Percentiles rank a stretch among this genome's conserved stretches.
Conservation (phyloP, 2,888 invertebrate genomes). For the Anaspis maculata region DNA sequence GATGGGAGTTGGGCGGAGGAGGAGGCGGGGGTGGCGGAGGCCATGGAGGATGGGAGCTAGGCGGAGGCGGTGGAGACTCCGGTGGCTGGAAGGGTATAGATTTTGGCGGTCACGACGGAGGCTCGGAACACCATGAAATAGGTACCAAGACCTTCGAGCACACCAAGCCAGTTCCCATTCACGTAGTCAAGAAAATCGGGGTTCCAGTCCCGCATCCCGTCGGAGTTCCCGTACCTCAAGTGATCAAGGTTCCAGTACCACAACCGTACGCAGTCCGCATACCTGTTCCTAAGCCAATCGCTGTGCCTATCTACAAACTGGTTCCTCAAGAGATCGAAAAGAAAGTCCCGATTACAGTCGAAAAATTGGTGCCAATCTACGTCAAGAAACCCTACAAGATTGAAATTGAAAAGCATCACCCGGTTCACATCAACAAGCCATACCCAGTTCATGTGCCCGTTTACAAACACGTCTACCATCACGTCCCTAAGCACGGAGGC, state of each 20-base stretch:
- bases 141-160: slow-evolving; percentile 56
- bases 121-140: slow-evolving; percentile 40
- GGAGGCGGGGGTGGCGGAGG: slow-evolving; percentile 26
- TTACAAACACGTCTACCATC: slow-evolving; percentile 66
- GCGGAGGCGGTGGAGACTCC: slow-evolving; percentile 24
- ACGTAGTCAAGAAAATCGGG: slow-evolving; percentile 63
- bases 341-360: slow-evolving; percentile 65
- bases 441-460: slow-evolving; percentile 68
- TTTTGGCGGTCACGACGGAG: slow-evolving; percentile 41
- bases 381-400: slow-evolving; percentile 69
- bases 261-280: slow-evolving; percentile 69
- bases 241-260: slow-evolving; percentile 61
- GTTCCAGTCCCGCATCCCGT: slow-evolving; percentile 66
- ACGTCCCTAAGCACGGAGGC: slow-evolving; percentile 36
- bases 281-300: slow-evolving; percentile 61
- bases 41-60: slow-evolving; percentile 43
- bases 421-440: slow-evolving; percentile 55
- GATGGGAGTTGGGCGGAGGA: slow-evolving; percentile 44
- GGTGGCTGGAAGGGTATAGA: slow-evolving; percentile 36
- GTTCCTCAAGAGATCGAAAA: slow-evolving; percentile 65
- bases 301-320: slow-evolving; percentile 64
- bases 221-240: slow-evolving; percentile 59
- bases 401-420: slow-evolving; percentile 65
- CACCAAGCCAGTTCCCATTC: slow-evolving; percentile 61
- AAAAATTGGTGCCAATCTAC: slow-evolving; percentile 62